These are phyloP conservation scores for Coranthus polyacanthus DNA, from an alignment of 2,797 vertebrate species.

Conservation along the genomic window DNA sequence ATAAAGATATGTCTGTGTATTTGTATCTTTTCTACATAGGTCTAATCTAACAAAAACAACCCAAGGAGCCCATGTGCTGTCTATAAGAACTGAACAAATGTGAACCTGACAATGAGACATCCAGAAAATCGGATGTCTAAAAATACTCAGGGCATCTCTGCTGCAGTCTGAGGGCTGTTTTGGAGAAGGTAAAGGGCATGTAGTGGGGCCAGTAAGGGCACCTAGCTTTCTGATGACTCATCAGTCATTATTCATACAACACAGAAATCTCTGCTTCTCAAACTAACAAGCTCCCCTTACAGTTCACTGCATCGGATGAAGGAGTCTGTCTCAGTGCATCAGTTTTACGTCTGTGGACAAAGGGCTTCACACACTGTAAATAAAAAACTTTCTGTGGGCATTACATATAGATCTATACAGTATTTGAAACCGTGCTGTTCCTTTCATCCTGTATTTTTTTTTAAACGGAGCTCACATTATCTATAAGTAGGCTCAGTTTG, in stretches of 20 bases:
- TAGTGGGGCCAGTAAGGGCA: slow-evolving; percentile 7
- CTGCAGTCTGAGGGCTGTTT: slow-evolving; percentile 4
- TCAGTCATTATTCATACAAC: slow-evolving; percentile 54
- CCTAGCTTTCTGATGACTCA: slow-evolving; percentile 47
- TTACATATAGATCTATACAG: not conserved
- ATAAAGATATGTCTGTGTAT: too few species aligned
- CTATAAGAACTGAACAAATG: slow-evolving; percentile 11
- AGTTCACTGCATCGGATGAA: slow-evolving; percentile 41
- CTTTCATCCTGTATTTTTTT: slow-evolving; percentile 18
- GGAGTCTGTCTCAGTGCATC: slow-evolving; percentile 53
- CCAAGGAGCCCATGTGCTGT: slow-evolving; percentile 7
- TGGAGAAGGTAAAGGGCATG: not conserved
- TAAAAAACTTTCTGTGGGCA: slow-evolving; percentile 10
- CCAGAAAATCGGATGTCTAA: slow-evolving; percentile 9
- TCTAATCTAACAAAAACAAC: slow-evolving; percentile 9
- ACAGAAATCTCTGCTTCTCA: slow-evolving; percentile 42
- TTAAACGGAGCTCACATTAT: not conserved
- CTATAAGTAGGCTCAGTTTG: not conserved
- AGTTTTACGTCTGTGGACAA: slow-evolving; percentile 24
- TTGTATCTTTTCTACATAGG: too few species aligned
- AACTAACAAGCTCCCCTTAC: slow-evolving; percentile 51
- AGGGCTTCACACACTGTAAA: slow-evolving; percentile 18
- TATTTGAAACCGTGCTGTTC: not conserved
- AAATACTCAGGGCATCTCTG: slow-evolving; percentile 3
- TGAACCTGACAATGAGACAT: not conserved